Percentiles rank a stretch among this genome's conserved stretches.
phyloP scores from a whole-genome alignment of 2,113 vertebrate species.

The Sapajus apella region DNA sequence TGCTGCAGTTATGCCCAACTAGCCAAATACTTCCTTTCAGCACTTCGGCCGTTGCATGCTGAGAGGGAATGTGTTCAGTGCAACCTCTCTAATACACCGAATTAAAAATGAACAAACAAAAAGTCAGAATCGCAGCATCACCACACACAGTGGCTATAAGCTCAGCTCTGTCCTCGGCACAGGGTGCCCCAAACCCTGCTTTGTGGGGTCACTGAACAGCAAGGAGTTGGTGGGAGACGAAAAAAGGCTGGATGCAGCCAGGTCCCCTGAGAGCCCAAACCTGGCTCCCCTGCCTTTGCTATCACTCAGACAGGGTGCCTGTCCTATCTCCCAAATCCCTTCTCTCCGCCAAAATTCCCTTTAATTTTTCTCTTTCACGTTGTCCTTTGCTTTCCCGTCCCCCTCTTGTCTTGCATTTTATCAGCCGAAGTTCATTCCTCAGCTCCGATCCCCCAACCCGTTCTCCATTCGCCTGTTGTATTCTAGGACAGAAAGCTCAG shows the following conservation, averaged over 20 bases:
- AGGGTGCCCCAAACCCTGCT: neutral
- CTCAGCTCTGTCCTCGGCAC: neutral
- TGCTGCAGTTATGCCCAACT: neutral
- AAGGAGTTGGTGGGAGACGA: neutral
- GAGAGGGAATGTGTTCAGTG: neutral
- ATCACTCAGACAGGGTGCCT: accelerated
- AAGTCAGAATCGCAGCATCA: neutral
- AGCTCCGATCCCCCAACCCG: neutral
- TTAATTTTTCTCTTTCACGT: neutral
- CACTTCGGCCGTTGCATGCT: neutral
- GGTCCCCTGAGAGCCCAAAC: accelerated
- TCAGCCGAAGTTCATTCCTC: neutral
- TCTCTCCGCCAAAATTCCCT: no score
- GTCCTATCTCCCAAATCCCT: neutral
- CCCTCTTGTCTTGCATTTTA: neutral
- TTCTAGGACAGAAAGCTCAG: neutral
- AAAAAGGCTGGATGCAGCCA: accelerated
- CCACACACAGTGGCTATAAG: no score
- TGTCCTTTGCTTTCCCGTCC: neutral
- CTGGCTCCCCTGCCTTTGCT: no score
- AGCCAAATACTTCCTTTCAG: neutral
- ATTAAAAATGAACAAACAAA: accelerated
- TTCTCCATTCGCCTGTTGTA: neutral
- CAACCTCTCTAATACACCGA: neutral
- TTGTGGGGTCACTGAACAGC: accelerated